Evolutionary conservation across 2,113 vertebrate genomes (phyloP), one percentile per base, ranked within the genome.

Genomic region (Limanda limanda): DNA sequence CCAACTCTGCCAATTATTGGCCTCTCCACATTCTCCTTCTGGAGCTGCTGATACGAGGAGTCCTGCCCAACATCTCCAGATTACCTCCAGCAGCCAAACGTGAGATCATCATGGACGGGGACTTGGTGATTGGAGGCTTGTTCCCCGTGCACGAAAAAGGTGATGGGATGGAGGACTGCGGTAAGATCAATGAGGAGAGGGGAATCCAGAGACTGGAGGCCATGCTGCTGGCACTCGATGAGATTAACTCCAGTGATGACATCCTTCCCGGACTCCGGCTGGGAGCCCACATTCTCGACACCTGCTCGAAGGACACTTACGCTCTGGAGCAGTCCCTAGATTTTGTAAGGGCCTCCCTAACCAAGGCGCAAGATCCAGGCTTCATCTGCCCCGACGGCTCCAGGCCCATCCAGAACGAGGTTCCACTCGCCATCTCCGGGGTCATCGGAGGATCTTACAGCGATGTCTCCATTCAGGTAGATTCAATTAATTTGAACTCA

Each of bases 371-470:
- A 0, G 97, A 98, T 74, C 96, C 97, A 0, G 97, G 97, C 74
- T 98, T 99, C 90, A 96, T 99, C 89, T 99, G 98, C 86, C 98
- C 98, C 0, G 98, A 99, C 0, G 98, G 98, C 59, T 98, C 98
- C 35, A 97, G 98, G 0, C 98, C 98, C 0, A 92, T 98, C 87
- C 97, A 96, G 0, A 96, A 96, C 0, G 98, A 99, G 0, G 92
- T 96, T 4, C 96, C 97, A 1, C 95, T 97, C 0, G 97, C 97
- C 79, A 97, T 99, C 90, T 97, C 97, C 0, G 98, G 98, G 0
- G 98, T 99, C 84, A 97, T 99, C 0, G 98, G 98, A 1, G 98
- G 98, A 54, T 99, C 98, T 51, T 99, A 99, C 94, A 99, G 98
- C 1, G 98, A 99, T 0, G 98, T 99, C 71, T 99, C 98, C 68